phyloP scores from a whole-genome alignment of 1,140 invertebrate species.

The Phymorhynchus buccinoides region DNA sequence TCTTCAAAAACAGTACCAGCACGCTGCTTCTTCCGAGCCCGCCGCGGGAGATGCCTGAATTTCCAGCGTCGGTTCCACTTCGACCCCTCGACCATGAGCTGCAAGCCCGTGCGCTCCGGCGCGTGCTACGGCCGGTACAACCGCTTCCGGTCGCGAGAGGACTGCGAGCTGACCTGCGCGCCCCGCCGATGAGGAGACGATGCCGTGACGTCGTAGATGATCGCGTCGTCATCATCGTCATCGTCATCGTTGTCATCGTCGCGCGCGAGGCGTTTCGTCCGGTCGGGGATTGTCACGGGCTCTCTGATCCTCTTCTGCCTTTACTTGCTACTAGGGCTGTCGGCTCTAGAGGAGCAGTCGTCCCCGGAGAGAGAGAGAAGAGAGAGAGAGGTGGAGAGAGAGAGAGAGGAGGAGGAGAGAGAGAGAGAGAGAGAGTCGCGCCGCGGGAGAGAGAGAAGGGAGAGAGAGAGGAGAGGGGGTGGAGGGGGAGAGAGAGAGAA shows the following conservation, averaged over 20 bases:
- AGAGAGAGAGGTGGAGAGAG: too few species aligned
- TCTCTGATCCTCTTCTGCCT: too few species aligned
- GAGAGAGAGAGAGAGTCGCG: not conserved
- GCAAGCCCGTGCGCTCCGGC: not conserved
- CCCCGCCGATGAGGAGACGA: not conserved
- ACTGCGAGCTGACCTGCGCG: conserved; percentile 4
- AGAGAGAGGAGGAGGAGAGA: too few species aligned
- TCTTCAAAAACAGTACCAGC: not conserved
- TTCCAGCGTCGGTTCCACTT: not conserved
- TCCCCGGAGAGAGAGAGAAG: too few species aligned
- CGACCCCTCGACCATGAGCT: not conserved
- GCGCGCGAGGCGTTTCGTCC: not conserved
- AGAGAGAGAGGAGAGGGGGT: not conserved
- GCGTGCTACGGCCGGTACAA: conserved; percentile 1
- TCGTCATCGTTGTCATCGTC: not conserved
- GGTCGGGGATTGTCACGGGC: not conserved
- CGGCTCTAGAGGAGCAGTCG: too few species aligned
- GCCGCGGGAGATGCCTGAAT: conserved; percentile 1
- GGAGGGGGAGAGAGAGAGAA: not conserved
- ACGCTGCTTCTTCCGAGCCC: not conserved
- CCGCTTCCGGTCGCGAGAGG: not conserved
- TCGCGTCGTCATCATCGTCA: not conserved
- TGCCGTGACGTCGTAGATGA: not conserved
- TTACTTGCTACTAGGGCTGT: too few species aligned
- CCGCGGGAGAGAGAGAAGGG: not conserved